Evolutionary conservation across 2,888 invertebrate species (phyloP), one percentile per base, ranked within the genome.

Genomic region (Priocnemis perturbator): DNA sequence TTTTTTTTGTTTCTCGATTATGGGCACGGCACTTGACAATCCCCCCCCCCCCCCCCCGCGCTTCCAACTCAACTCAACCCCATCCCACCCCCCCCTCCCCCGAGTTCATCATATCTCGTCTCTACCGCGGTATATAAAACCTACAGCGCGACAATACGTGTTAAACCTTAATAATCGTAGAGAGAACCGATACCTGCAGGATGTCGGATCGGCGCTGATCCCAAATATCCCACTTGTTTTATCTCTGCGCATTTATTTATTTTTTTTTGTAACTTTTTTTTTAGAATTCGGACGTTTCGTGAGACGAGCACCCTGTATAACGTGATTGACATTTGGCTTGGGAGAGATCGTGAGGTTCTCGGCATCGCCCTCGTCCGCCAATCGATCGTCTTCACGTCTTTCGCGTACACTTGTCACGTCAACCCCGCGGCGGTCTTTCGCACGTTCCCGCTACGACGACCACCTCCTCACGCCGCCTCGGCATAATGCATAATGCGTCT

Each of bases 271-370:
- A n/a, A 21, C 60, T 59, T 59, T 53, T 59, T 52, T 63, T 52
- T 48, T 57, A 37, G 3, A 21, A 56, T 61, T 62, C 69, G 69
- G 66, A 78, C 68, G 74, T 73, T 76, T 71, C 68, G 79, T 78
- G 76, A 78, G 78, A 79, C 79, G 77, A 78, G 78, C 79, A 78
- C 79, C 78, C 78, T 78, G 78, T 78, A 78, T 79, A 76, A 48
- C 67, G 67, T 78, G 78, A 78, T 78, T 79, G 76, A 79, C 78
- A 74, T 78, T 78, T 74, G 67, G 73, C 73, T 71, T 69, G 65
- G 76, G 76, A 70, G 69, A 67, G 73, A 72, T 53, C 68, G 64
- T 60, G 19, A 50, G 19, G 50, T 50, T 50, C 50, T 17, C 19
- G 19, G n/a, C 50, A n/a, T 19, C 50, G 50, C 19, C 19, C 19